Evolutionary conservation across 1,140 invertebrate species (phyloP), one percentile per base, ranked within the genome.

Genomic region (Anoplophora glabripennis): DNA sequence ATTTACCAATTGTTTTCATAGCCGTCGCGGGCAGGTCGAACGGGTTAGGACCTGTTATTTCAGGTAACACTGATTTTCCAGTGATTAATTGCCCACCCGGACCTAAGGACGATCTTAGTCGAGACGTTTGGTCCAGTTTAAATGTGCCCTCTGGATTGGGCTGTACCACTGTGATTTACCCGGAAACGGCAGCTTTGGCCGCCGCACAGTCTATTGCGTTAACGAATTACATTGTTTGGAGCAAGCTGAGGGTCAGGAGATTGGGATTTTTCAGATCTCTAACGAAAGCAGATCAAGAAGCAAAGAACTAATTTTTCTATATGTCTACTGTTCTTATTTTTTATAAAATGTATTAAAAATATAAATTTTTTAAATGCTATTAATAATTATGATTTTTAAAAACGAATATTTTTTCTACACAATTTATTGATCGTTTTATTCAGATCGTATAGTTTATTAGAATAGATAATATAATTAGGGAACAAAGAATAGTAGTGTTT

Each of bases 81-180:
- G 95, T 98, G 1, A 98, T 99, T 71, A 99, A 98, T 75, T 97
- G 94, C 76, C 96, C 96, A 38, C 96, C 96, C 65, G 80, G 90
- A 53, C 84, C 84, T 60, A 73, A 83, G 10, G 85, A 89, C 51
- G 90, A 87, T 76, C 83, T 86, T 38, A 75, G 76, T 58, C 68
- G 73, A 34, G 95, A 98, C 75, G 83, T 97, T 61, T 99, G 96
- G 96, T 98, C 96, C 1, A 98, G 94, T 8, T 78, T 99, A 2
- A 91, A 95, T 70, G 82, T 97, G 46, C 96, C 96, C 1, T 96
- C 95, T 45, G 94, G 94, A 79, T 79, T 99, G 38, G 94, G 94
- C 10, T 99, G 96, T 74, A 85, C 88, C 1, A 98, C 96, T 1
- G 94, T 98, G 0, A 75, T 96, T 0, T 93, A 93, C 75, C 89